phyloP scores from a whole-genome alignment of 2,797 vertebrate species.

The Cossypha dichroa region DNA sequence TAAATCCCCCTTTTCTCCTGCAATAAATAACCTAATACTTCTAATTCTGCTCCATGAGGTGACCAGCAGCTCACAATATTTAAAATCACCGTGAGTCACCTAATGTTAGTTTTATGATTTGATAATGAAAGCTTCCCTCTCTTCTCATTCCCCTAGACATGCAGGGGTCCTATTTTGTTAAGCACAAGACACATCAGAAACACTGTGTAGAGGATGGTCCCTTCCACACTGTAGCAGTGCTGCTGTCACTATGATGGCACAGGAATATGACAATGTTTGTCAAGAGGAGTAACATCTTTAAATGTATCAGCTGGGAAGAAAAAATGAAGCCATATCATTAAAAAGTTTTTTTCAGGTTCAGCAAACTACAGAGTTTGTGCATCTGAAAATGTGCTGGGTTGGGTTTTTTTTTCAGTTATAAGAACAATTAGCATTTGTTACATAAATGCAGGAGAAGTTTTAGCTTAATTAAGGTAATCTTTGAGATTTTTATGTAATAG shows the following conservation, averaged over 20 bases:
- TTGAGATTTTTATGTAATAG: constrained; percentile 11
- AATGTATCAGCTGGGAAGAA: background rate
- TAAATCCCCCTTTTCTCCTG: background rate
- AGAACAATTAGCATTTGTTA: background rate
- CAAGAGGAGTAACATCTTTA: background rate
- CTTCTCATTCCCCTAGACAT: background rate
- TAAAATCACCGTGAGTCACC: background rate
- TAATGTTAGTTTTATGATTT: background rate
- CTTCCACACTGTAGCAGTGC: background rate
- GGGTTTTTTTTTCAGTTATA: background rate
- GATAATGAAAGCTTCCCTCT: background rate
- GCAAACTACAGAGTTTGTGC: background rate
- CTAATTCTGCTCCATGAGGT: background rate
- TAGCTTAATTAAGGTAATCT: background rate
- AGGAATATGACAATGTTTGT: background rate
- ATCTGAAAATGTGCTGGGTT: background rate
- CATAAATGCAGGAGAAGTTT: background rate
- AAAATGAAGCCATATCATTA: background rate
- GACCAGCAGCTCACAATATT: background rate
- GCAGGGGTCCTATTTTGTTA: background rate
- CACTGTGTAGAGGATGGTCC: background rate
- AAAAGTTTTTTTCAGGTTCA: background rate
- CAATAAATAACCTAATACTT: background rate
- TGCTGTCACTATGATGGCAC: background rate
- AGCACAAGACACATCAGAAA: background rate